Conservation (phyloP, 2,888 invertebrate genomes). For the Agriopis aurantiaria region DNA sequence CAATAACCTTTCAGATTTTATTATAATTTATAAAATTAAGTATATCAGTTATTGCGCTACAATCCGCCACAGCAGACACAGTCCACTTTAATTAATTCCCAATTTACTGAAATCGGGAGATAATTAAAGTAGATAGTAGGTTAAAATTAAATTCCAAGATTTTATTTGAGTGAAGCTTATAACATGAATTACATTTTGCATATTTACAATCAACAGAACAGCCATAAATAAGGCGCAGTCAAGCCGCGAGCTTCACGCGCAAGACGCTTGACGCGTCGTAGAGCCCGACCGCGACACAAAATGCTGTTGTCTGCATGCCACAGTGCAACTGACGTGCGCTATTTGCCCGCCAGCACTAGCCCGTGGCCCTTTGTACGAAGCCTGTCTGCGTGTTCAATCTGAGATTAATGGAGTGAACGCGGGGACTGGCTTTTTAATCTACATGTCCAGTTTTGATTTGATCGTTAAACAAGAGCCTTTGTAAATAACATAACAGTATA, state of each 20-base stretch:
- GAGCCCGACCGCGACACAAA: conserved; percentile 22
- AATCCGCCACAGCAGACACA: too few species aligned
- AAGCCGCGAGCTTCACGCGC: neutral
- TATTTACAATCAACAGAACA: neutral
- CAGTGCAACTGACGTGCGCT: conserved; percentile 30
- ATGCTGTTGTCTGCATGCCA: conserved; percentile 14
- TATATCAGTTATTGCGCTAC: too few species aligned
- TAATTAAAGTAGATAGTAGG: too few species aligned
- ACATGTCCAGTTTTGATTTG: conserved; percentile 13
- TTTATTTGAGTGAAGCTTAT: too few species aligned
- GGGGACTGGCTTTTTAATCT: conserved; percentile 17
- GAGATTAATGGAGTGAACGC: conserved; percentile 22
- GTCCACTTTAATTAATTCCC: too few species aligned
- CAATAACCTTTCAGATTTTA: too few species aligned
- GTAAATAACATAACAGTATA: neutral
- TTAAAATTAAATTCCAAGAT: too few species aligned
- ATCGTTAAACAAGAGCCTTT: conserved; percentile 3
- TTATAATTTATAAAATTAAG: too few species aligned
- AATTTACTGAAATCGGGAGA: too few species aligned
- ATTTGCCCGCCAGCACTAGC: conserved; percentile 21
- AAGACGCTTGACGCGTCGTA: conserved; percentile 6
- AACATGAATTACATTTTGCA: too few species aligned
- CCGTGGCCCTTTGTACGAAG: conserved; percentile 18
- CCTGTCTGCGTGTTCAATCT: conserved; percentile 25
- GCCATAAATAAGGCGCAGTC: neutral